phyloP scores from a whole-genome alignment of 2,888 invertebrate species.

The Scaptomyza caliginosa region DNA sequence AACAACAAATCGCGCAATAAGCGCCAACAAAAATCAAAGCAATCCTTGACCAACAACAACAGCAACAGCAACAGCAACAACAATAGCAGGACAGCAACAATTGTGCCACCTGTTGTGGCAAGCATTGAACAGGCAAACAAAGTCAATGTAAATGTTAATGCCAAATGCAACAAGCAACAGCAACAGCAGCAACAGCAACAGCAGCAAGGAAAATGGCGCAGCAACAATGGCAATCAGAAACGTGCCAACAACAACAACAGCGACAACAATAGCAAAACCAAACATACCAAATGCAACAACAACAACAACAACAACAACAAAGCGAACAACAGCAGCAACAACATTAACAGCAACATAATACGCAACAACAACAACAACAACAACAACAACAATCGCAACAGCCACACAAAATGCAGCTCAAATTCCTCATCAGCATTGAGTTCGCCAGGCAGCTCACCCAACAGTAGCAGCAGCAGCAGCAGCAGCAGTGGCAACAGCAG shows the following conservation, averaged over 20 bases:
- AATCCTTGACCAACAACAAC: background rate
- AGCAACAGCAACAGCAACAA: background rate
- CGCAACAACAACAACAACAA: conserved; percentile 8
- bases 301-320: conserved; percentile 29
- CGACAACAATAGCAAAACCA: conserved; percentile 16
- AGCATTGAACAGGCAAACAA: conserved; percentile 4
- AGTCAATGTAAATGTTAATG: background rate
- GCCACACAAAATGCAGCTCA: conserved; percentile 2
- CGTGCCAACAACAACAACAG: conserved; percentile 34
- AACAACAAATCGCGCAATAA: conserved; percentile 54
- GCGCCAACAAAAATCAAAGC: conserved; percentile 50
- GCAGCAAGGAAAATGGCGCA: too few species aligned
- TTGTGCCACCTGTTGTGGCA: background rate
- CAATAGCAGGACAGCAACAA: background rate
- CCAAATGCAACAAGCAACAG: conserved; percentile 5
- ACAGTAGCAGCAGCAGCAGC: conserved; percentile 58
- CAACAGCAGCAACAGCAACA: conserved; percentile 7
- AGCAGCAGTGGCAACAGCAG: conserved; percentile 21
- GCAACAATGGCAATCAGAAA: conserved; percentile 18
- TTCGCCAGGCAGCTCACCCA: conserved; percentile 76
- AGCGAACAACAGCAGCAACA: conserved; percentile 45
- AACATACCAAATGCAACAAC: conserved; percentile 2
- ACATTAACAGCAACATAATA: conserved; percentile 27
- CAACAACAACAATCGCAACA: conserved; percentile 30
- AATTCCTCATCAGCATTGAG: conserved; percentile 66